Percentiles rank a stretch among this genome's conserved stretches.
Evolutionary conservation across 2,888 invertebrate species (phyloP).

Genomic region (Noctua comes): DNA sequence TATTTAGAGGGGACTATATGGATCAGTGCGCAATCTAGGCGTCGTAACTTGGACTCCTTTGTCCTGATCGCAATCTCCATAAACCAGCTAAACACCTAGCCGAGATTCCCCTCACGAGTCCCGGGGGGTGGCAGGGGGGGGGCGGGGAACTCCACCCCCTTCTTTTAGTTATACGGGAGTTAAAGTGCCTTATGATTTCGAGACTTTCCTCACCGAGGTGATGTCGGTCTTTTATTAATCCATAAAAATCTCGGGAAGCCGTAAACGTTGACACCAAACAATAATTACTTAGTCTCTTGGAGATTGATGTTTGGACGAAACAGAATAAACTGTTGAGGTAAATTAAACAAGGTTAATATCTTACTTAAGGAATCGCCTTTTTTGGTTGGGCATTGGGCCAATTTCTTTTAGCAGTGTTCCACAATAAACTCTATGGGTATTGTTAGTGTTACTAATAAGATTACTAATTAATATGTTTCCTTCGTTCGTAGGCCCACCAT

Average conservation of each 20-base stretch:
- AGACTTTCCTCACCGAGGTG: constrained; percentile 75
- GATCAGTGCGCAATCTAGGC: constrained; percentile 85
- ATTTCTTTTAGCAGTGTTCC: neutral
- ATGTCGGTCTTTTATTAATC: constrained; percentile 81
- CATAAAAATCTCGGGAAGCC: constrained; percentile 77
- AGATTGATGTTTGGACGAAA: constrained; percentile 42
- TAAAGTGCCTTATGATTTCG: constrained; percentile 85
- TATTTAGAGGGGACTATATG: constrained; percentile 78
- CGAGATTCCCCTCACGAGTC: constrained; percentile 81
- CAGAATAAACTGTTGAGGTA: constrained; percentile 52
- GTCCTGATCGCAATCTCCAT: constrained; percentile 90
- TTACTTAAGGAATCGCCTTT: neutral
- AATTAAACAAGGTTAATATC: constrained; percentile 40
- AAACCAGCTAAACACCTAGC: constrained; percentile 89
- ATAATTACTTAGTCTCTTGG: constrained; percentile 69
- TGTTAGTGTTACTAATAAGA: neutral
- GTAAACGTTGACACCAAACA: constrained; percentile 74
- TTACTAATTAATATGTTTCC: constrained; percentile 46
- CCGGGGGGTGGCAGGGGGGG: constrained; percentile 61
- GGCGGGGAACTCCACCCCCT: constrained; percentile 65
- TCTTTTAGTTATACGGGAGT: constrained; percentile 80
- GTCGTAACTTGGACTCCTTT: constrained; percentile 87
- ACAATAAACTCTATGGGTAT: neutral
- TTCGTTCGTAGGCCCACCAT: constrained; percentile 85
- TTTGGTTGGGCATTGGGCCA: neutral